These are phyloP conservation scores for Escarpia spicata DNA, from an alignment of 2,888 invertebrate genomes.

Conservation along the genomic window DNA sequence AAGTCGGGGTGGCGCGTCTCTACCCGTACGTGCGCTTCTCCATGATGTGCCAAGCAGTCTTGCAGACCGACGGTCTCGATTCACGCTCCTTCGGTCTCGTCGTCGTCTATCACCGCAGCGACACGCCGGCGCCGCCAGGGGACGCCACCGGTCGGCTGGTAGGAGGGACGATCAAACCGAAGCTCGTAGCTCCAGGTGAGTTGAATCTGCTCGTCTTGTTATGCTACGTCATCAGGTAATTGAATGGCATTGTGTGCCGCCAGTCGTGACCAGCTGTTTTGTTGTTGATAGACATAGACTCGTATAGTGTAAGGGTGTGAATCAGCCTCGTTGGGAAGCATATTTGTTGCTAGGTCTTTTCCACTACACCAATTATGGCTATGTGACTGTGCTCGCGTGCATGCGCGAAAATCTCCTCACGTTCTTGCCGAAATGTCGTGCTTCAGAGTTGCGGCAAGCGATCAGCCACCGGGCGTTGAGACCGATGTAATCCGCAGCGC, in stretches of 20 bases:
- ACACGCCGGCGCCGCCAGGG: not conserved
- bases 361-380: too few relatives aligned
- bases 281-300: not conserved
- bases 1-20: not conserved
- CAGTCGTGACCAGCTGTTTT: not conserved
- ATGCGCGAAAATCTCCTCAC: too few relatives aligned
- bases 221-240: not conserved
- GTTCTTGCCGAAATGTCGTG: too few relatives aligned
- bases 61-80: slow-evolving; percentile 14
- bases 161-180: not conserved
- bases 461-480: too few relatives aligned
- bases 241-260: not conserved
- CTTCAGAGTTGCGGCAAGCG: too few relatives aligned
- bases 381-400: too few relatives aligned
- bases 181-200: slow-evolving; percentile 13
- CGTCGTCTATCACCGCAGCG: slow-evolving; percentile 17
- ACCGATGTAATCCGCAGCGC: too few relatives aligned
- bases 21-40: not conserved
- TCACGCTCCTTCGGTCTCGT: slow-evolving; percentile 4
- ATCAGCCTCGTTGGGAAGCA: too few relatives aligned
- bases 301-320: not conserved
- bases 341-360: too few relatives aligned
- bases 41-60: not conserved
- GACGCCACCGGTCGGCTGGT: not conserved
- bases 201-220: not conserved